phyloP scores from a whole-genome alignment of 2,797 vertebrate genomes.

The Balearica regulorum region DNA sequence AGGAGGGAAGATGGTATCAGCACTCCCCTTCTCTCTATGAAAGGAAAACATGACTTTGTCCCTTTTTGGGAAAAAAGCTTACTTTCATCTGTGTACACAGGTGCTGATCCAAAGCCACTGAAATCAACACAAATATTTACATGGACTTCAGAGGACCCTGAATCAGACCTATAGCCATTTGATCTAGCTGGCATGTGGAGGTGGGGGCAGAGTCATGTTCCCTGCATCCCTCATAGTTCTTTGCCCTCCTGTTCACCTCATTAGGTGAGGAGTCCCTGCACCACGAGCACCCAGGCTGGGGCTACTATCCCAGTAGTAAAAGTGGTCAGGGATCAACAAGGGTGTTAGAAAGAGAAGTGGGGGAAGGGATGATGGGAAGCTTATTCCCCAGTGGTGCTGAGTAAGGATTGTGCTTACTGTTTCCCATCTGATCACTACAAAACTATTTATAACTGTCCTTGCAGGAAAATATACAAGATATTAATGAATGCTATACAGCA shows the following conservation, averaged over 20 bases:
- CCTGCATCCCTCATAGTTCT: background rate
- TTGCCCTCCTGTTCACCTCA: background rate
- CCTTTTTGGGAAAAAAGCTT: background rate
- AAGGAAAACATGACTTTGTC: slow-evolving; percentile 26
- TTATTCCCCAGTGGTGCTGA: background rate
- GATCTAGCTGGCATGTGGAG: background rate
- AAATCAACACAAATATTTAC: slow-evolving; percentile 60
- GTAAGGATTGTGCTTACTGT: slow-evolving; percentile 9
- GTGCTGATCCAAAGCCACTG: background rate
- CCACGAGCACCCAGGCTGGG: background rate
- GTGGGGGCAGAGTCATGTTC: background rate
- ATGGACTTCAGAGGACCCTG: slow-evolving; percentile 13
- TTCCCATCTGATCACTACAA: slow-evolving; percentile 3
- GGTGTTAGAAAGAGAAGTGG: background rate
- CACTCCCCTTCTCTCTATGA: background rate
- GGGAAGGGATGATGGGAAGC: background rate
- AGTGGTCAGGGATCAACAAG: background rate
- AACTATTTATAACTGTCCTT: slow-evolving; percentile 51
- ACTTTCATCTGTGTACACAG: background rate
- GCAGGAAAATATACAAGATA: slow-evolving; percentile 1
- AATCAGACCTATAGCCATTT: background rate
- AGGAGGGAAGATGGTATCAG: background rate
- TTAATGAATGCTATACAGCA: slow-evolving; percentile 9
- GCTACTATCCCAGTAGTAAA: background rate
- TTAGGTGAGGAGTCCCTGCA: background rate